Evolutionary conservation across 1,140 invertebrate species (phyloP).

Genomic region (Zaprionus africanus): DNA sequence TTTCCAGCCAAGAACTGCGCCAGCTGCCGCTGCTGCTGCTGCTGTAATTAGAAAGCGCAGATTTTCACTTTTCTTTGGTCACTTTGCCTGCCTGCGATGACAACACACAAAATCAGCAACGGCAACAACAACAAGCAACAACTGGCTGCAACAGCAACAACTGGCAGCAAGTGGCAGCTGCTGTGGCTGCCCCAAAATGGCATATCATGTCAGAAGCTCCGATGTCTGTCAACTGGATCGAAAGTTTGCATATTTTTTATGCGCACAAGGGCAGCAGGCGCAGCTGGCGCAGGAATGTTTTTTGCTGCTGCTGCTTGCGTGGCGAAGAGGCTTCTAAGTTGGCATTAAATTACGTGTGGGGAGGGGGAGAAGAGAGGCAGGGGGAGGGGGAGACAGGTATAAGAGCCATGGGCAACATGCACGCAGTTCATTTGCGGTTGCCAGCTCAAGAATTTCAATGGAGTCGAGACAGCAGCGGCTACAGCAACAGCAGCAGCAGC

Average conservation of each 20-base stretch:
- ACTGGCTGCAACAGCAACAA: constrained; percentile 3
- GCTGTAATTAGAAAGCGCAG: constrained; percentile 57
- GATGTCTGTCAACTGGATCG: constrained; percentile 64
- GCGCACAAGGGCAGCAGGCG: constrained; percentile 19
- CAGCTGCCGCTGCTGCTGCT: constrained; percentile 16
- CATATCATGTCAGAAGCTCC: constrained; percentile 64
- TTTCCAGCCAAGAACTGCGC: constrained; percentile 44
- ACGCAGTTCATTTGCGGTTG: constrained; percentile 69
- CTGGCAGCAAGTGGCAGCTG: constrained; percentile 5
- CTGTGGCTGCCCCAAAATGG: constrained; percentile 53
- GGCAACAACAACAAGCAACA: constrained; percentile 23
- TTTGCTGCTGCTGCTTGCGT: constrained; percentile 1
- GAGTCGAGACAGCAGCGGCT: constrained; percentile 38
- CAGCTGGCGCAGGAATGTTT: constrained; percentile 43
- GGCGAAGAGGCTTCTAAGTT: constrained; percentile 62
- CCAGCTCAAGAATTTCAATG: constrained; percentile 69
- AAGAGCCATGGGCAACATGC: constrained; percentile 34
- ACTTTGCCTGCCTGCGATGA: constrained; percentile 58
- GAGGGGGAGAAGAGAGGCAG: neutral
- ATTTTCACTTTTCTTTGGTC: constrained; percentile 63
- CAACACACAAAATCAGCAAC: constrained; percentile 66
- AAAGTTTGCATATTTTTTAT: constrained; percentile 60
- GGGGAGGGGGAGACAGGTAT: constrained; percentile 6
- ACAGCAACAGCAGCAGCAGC: constrained; percentile 40
- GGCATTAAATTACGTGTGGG: constrained; percentile 66